phyloP scores from a whole-genome alignment of 1,140 invertebrate genomes.

The Himalopsyche phryganea region DNA sequence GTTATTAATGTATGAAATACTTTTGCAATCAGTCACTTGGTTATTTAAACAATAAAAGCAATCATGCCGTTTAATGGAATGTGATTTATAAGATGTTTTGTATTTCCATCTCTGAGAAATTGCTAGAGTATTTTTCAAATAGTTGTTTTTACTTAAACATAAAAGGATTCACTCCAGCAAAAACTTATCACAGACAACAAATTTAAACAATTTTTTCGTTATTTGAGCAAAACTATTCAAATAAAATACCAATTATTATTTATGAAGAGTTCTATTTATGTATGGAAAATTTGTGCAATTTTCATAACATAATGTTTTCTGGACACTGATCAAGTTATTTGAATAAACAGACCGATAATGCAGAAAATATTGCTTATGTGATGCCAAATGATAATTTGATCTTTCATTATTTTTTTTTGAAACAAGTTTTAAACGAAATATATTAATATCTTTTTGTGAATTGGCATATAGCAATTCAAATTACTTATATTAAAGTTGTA shows the following conservation, averaged over 20 bases:
- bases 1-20: too few relatives aligned
- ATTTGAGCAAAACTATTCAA: background rate
- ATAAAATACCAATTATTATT: background rate
- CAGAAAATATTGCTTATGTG: too few relatives aligned
- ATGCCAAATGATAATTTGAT: too few relatives aligned
- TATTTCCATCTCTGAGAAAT: background rate
- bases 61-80: background rate
- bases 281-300: background rate
- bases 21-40: background rate
- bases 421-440: too few relatives aligned
- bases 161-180: background rate
- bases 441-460: too few relatives aligned
- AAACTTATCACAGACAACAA: background rate
- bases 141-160: background rate
- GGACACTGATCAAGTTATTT: too few relatives aligned
- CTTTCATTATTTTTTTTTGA: too few relatives aligned
- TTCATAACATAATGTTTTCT: too few relatives aligned
- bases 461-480: too few relatives aligned
- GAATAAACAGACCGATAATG: too few relatives aligned
- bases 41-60: conserved; percentile 1
- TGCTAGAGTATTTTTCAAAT: background rate
- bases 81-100: background rate
- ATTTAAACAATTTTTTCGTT: background rate
- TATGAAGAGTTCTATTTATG: background rate
- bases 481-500: too few relatives aligned